These are phyloP conservation scores for Sparus aurata DNA, from an alignment of 2,797 vertebrate genomes.

Conservation along the genomic window DNA sequence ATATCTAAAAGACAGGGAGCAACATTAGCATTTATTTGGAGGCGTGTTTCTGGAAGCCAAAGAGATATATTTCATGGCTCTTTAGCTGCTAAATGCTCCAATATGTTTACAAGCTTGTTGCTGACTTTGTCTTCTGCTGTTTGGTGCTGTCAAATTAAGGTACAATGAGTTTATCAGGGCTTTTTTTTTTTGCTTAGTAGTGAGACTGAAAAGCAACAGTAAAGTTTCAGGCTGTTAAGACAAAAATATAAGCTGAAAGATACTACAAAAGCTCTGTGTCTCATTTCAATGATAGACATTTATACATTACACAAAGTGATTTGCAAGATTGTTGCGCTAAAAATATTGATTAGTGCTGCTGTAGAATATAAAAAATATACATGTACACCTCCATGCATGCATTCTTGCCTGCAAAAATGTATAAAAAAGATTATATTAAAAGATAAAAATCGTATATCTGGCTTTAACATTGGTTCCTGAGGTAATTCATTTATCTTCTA, in stretches of 20 bases:
- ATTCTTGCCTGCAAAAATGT: no score
- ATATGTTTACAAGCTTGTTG: neutral
- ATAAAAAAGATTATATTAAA: no score
- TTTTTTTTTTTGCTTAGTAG: neutral
- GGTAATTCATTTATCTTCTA: neutral
- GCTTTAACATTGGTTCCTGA: no score
- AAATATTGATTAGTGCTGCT: neutral
- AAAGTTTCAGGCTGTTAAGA: neutral
- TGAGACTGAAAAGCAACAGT: neutral
- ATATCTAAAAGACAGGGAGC: neutral
- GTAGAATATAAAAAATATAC: no score
- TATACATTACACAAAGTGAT: neutral
- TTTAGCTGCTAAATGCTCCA: neutral
- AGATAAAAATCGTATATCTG: no score
- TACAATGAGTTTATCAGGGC: neutral
- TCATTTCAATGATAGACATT: neutral
- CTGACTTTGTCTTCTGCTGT: neutral
- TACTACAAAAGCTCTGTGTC: neutral
- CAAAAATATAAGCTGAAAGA: slow-evolving; percentile 1
- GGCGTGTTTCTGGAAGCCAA: neutral
- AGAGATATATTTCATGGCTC: no score
- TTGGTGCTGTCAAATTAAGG: neutral
- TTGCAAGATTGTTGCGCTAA: neutral
- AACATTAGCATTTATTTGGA: neutral
- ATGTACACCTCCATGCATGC: no score